These are phyloP conservation scores for Herminia tarsipennalis DNA, from an alignment of 2,888 invertebrate genomes.

Conservation along the genomic window DNA sequence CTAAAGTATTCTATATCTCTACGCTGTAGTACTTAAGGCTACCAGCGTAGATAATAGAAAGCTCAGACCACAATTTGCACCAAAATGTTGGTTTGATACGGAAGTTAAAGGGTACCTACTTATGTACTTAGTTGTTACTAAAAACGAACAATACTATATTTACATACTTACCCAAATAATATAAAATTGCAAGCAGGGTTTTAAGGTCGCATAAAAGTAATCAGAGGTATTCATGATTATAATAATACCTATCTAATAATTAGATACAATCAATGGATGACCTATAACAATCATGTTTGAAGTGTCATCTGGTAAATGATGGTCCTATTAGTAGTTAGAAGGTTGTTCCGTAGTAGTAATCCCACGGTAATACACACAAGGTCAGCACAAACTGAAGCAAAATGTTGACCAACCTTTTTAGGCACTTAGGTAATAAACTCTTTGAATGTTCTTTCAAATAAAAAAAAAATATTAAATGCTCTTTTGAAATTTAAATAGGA, in stretches of 20 bases:
- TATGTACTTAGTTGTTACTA: no score
- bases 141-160: no score
- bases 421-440: no score
- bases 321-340: slow-evolving; percentile 20
- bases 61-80: no score
- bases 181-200: slow-evolving; percentile 10
- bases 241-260: slow-evolving; percentile 12
- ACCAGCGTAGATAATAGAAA: no score
- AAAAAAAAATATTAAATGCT: not conserved
- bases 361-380: slow-evolving; percentile 19
- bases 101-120: no score
- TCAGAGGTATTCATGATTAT: slow-evolving; percentile 16
- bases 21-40: no score
- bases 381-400: not conserved
- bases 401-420: not conserved
- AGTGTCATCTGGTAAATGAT: slow-evolving; percentile 19
- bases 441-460: no score
- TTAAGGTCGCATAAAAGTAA: slow-evolving; percentile 26
- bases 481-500: not conserved
- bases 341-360: slow-evolving; percentile 31
- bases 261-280: slow-evolving; percentile 22
- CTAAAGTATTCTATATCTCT: no score
- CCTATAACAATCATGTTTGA: slow-evolving; percentile 17
- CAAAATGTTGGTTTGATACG: no score
- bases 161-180: no score